These are phyloP conservation scores for Orthosia cruda DNA, from an alignment of 2,888 invertebrate genomes.

Conservation along the genomic window DNA sequence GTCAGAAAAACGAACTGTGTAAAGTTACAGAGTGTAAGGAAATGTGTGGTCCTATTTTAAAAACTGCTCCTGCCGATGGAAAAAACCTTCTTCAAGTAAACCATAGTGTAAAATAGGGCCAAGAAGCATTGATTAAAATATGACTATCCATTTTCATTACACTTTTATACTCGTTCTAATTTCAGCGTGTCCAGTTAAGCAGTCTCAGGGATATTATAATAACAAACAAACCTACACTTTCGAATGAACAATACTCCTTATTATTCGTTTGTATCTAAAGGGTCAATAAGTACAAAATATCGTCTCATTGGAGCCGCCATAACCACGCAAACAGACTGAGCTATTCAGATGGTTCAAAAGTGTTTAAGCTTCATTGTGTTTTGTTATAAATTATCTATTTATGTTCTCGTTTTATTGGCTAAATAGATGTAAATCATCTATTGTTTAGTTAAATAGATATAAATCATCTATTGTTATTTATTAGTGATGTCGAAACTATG, in stretches of 20 bases:
- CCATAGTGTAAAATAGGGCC: too few species aligned
- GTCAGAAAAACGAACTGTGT: background rate
- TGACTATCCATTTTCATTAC: too few species aligned
- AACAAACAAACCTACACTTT: slow-evolving; percentile 40
- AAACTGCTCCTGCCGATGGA: too few species aligned
- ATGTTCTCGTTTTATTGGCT: slow-evolving; percentile 32
- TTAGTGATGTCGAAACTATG: background rate
- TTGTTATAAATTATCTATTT: slow-evolving; percentile 47
- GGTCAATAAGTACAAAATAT: slow-evolving; percentile 38
- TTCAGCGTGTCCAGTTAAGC: background rate
- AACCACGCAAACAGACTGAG: slow-evolving; percentile 13
- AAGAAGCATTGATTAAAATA: too few species aligned
- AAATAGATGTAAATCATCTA: too few species aligned
- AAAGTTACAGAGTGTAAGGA: too few species aligned
- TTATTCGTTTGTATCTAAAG: slow-evolving; percentile 28
- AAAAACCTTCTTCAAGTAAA: too few species aligned
- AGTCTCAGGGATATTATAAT: slow-evolving; percentile 11
- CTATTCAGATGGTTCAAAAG: slow-evolving; percentile 16
- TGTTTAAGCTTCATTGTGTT: slow-evolving; percentile 23
- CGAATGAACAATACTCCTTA: slow-evolving; percentile 36
- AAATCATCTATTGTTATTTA: slow-evolving; percentile 45
- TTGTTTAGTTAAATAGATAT: slow-evolving; percentile 17
- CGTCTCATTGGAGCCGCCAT: slow-evolving; percentile 42
- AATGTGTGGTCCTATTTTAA: too few species aligned
- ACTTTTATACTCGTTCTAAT: background rate